A percentile compares a stretch with the other conserved stretches of the same genome.
Evolutionary conservation across 1,140 invertebrate species (phyloP).

Genomic region (Drosophila miranda): DNA sequence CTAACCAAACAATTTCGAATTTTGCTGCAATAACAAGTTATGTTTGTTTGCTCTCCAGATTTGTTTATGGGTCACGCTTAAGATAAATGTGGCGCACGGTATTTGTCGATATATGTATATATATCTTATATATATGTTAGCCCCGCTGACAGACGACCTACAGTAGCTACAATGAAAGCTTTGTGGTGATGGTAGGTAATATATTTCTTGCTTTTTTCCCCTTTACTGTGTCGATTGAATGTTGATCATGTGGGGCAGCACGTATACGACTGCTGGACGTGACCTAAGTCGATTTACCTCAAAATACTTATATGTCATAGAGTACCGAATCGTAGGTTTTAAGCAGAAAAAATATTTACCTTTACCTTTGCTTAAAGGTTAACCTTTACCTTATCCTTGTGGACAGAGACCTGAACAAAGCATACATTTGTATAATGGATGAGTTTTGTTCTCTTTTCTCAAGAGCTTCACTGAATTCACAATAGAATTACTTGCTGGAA

Average conservation of each 20-base stretch:
- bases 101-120: conserved; percentile 21
- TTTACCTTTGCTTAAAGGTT: no score
- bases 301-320: conserved; percentile 9
- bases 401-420: no score
- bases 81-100: conserved; percentile 45
- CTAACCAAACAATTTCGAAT: no score
- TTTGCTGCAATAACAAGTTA: no score
- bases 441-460: background rate
- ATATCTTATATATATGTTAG: conserved; percentile 16
- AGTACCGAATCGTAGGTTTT: conserved; percentile 36
- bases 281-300: background rate
- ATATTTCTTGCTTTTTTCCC: conserved; percentile 23
- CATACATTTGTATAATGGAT: conserved; percentile 36
- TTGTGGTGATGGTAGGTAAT: conserved; percentile 43
- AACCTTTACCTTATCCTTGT: no score
- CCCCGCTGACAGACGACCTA: no score
- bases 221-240: conserved; percentile 35
- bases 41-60: conserved; percentile 22
- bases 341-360: conserved; percentile 44
- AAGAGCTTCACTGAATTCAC: background rate
- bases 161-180: conserved; percentile 6
- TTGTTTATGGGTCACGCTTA: conserved; percentile 41
- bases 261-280: no score
- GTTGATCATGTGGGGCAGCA: conserved; percentile 26
- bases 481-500: background rate